Evolutionary conservation across 2,888 invertebrate genomes (phyloP).

Genomic region (Brachynemurus nebulosus): DNA sequence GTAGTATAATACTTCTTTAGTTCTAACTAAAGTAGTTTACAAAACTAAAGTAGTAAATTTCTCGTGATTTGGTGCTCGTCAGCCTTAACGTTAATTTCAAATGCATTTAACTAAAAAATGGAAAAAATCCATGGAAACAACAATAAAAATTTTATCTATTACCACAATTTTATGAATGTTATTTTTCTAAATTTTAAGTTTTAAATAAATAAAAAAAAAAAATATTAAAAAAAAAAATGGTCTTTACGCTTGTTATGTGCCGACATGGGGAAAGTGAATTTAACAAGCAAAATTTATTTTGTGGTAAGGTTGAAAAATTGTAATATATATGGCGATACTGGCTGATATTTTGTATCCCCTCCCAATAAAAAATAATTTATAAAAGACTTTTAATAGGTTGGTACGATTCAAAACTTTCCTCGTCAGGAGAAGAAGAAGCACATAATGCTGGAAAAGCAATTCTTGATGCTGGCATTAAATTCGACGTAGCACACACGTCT

Average conservation of each 20-base stretch:
- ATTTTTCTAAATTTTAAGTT: neutral
- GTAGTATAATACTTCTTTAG: too few species aligned
- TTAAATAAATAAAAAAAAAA: neutral
- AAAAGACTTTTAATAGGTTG: slow-evolving; percentile 31
- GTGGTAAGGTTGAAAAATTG: slow-evolving; percentile 24
- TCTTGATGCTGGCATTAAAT: slow-evolving; percentile 50
- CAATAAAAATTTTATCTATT: too few species aligned
- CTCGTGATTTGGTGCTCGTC: too few species aligned
- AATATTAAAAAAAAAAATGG: neutral
- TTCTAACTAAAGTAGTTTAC: too few species aligned
- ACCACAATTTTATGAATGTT: neutral
- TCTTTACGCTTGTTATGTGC: slow-evolving; percentile 32
- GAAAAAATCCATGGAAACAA: too few species aligned
- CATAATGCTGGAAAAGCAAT: slow-evolving; percentile 56
- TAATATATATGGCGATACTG: neutral
- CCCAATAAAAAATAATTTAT: too few species aligned
- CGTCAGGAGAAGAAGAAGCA: slow-evolving; percentile 52
- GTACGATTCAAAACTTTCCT: slow-evolving; percentile 31
- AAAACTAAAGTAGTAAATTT: too few species aligned
- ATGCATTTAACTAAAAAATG: too few species aligned
- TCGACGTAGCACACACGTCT: slow-evolving; percentile 72
- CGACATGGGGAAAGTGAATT: slow-evolving; percentile 42
- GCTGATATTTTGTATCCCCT: too few species aligned
- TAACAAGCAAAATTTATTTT: slow-evolving; percentile 38
- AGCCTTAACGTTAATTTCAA: too few species aligned